Evolutionary conservation across 2,888 invertebrate genomes (phyloP), one percentile per base, ranked within the genome.

Genomic region (Saturnia pavonia): DNA sequence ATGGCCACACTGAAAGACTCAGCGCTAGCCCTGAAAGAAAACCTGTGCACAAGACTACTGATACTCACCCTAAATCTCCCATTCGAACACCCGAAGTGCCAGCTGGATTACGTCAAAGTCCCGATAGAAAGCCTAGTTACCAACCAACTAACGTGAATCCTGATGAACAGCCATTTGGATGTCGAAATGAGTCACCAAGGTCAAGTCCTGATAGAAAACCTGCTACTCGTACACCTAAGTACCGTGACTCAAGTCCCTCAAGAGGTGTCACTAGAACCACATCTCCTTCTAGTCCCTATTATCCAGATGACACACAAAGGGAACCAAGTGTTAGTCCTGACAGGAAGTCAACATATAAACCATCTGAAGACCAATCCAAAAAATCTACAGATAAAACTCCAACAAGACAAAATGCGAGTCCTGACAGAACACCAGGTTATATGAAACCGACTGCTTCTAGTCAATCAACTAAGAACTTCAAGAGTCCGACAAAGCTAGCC

Each of bases 361-460:
- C 69, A 14, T 25, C 54, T 16, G 72, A 71, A 4, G 75, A 74
- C 65, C 72, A 73, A 42, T 54, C 74, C 51, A 69, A 74, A 73
- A 75, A 78, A 66, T 67, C 70, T 7, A 71, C 70, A 11, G 14
- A 60, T 48, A 67, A 67, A 74, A 27, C 69, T 67, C 22, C 72
- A n/a, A 74, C 72, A 14, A 74, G 74, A 65, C 66, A 70, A 27
- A 82, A 79, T 68, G 70, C 72, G 0, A 85, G 84, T 67, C 82
- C 84, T 69, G 82, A 85, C 57, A 80, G 80, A 69, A 83, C 83
- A 73, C 90, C 90, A 11, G 85, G 84, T 27, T 90, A 88, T 74
- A 88, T 87, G 87, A 86, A 73, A 76, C 87, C 88, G 48, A 90
- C 87, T 27, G 83, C 80, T 71, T 75, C 82, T 11, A 84, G 78